phyloP scores from a whole-genome alignment of 2,113 vertebrate species.

The Pluvianellus socialis region DNA sequence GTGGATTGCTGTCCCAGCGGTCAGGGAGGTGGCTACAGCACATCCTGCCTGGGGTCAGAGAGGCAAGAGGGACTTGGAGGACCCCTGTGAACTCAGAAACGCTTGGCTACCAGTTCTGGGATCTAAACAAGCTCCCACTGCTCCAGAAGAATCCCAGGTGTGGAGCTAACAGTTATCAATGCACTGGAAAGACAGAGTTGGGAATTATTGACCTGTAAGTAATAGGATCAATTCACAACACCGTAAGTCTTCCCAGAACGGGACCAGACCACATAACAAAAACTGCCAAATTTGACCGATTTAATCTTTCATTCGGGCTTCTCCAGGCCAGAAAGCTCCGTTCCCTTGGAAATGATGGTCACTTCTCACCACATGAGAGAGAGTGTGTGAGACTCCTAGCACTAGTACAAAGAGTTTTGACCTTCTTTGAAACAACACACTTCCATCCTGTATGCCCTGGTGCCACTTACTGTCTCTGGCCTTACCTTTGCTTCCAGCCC shows the following conservation, averaged over 20 bases:
- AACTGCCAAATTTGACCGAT: neutral
- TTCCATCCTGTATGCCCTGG: neutral
- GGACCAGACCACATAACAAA: neutral
- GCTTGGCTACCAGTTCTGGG: neutral
- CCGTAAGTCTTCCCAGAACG: neutral
- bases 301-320: neutral
- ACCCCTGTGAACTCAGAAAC: neutral
- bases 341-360: neutral
- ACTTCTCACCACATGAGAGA: no score
- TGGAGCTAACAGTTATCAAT: neutral
- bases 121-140: neutral
- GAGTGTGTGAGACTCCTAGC: neutral
- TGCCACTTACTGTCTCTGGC: neutral
- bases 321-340: neutral
- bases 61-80: neutral
- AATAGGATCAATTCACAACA: neutral
- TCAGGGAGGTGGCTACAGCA: neutral
- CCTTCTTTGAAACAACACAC: neutral
- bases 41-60: neutral
- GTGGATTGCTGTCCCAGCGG: neutral
- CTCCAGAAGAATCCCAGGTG: neutral
- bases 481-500: neutral
- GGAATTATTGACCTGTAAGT: neutral
- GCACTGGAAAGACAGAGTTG: neutral
- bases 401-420: neutral